phyloP scores from a whole-genome alignment of 2,888 invertebrate species.

The Tricholauxania praeusta region DNA sequence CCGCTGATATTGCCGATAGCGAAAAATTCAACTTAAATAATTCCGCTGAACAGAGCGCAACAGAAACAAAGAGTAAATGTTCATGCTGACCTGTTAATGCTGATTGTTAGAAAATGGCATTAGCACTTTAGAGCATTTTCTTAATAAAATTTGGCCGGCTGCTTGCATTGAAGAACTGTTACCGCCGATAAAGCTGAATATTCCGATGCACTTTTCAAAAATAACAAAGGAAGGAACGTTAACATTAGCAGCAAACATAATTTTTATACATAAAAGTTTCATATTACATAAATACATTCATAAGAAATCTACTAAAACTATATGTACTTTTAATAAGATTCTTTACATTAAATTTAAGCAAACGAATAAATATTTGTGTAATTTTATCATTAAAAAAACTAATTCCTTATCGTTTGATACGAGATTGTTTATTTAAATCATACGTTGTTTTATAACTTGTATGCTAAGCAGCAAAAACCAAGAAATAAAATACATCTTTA shows the following conservation, averaged over 20 bases:
- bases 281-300: not conserved
- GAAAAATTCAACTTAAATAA: slow-evolving; percentile 78
- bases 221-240: slow-evolving; percentile 5
- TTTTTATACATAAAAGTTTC: slow-evolving; percentile 20
- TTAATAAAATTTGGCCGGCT: not conserved
- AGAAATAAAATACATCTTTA: too few species aligned
- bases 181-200: slow-evolving; percentile 12
- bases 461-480: slow-evolving; percentile 7
- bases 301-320: not conserved
- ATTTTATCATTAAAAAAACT: not conserved
- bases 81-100: slow-evolving; percentile 59
- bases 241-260: slow-evolving; percentile 12
- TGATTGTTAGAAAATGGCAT: too few species aligned
- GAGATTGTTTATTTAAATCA: slow-evolving; percentile 17
- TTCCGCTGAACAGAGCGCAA: slow-evolving; percentile 57
- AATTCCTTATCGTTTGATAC: slow-evolving; percentile 21
- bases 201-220: slow-evolving; percentile 1
- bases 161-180: not conserved
- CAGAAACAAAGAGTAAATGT: slow-evolving; percentile 62
- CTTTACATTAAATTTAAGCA: not conserved
- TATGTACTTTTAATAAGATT: too few species aligned
- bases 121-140: too few species aligned
- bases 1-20: slow-evolving; percentile 76
- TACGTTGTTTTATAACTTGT: slow-evolving; percentile 8
- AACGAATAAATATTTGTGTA: not conserved